Percentiles rank a stretch among this genome's conserved stretches.
Evolutionary conservation across 1,140 invertebrate species (phyloP).

Genomic region (Colletes gigas): DNA sequence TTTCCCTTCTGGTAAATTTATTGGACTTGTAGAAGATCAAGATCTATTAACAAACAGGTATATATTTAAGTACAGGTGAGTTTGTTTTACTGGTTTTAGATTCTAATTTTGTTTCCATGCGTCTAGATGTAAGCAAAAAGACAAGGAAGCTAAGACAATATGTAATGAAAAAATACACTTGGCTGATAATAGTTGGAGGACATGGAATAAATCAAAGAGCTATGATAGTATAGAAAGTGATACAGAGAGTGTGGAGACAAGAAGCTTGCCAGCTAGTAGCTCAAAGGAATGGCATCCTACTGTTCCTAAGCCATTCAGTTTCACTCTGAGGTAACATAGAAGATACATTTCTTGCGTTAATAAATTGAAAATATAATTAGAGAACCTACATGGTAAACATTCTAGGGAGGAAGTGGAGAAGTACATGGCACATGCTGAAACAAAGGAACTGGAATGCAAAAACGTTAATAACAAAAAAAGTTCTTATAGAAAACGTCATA

Average conservation of each 20-base stretch:
- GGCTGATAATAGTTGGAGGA: slow-evolving; percentile 70
- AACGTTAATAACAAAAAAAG: slow-evolving; percentile 79
- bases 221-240: slow-evolving; percentile 70
- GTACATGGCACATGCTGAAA: slow-evolving; percentile 71
- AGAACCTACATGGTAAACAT: not conserved
- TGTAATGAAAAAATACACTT: slow-evolving; percentile 73
- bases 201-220: slow-evolving; percentile 72
- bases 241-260: slow-evolving; percentile 72
- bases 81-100: not conserved
- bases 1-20: slow-evolving; percentile 68
- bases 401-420: slow-evolving; percentile 85
- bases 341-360: not conserved
- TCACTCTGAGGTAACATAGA: slow-evolving; percentile 83
- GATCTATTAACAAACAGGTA: slow-evolving; percentile 73
- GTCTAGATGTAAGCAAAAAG: slow-evolving; percentile 65
- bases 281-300: slow-evolving; percentile 80
- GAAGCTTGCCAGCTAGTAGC: slow-evolving; percentile 73
- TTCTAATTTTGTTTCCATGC: not conserved
- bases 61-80: not conserved
- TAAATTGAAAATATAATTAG: not conserved
- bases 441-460: slow-evolving; percentile 74
- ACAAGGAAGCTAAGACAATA: slow-evolving; percentile 69
- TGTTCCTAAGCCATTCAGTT: slow-evolving; percentile 85
- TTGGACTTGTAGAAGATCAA: slow-evolving; percentile 74
- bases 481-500: slow-evolving; percentile 73